Base-by-base conservation (phyloP, 2,113 vertebrate genomes). In the Tychaedon coryphoeus region DNA sequence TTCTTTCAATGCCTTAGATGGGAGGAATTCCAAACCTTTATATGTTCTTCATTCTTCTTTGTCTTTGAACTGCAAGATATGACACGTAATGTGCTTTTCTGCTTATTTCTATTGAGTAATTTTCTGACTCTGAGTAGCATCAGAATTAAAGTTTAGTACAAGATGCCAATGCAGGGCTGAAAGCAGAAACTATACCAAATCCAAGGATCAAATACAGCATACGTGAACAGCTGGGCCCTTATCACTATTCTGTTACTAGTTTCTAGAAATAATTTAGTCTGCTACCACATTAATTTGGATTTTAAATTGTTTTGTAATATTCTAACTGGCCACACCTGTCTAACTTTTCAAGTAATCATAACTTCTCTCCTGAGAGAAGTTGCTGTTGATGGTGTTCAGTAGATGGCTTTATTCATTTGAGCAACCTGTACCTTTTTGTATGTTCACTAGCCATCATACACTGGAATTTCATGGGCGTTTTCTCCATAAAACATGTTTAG, bases 211-310 rank as follows among this genome's bases (percentile, higher is more conserved):
- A 82, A 67, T 29, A 14, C 4, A 8, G 8, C 1, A 2, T 38
- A 43, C 0, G 0, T n/a, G 29, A 25, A 45, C 9, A 74, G 14
- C 57, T 50, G 26, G 84, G 26, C 20, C 13, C 9, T 87, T 1
- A 0, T 82, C 69, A 43, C 22, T 72, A 8, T 61, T 47, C 48
- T 87, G 45, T 61, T 65, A 16, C 18, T 82, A 62, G 6, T 45
- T 85, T 47, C 33, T n/a, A 50, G 33, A 47, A 58, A 24, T 33
- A 33, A 66, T 77, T 74, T 47, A 58, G 6, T 78, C 70, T 71
- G 8, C 29, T 48, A 40, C 42, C 10, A 34, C 14, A 38, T 81
- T 67, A 43, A 79, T 73, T 70, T 82, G 7, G 20, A 54, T 65
- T 91, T 91, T 87, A 69, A 56, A 79, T 22, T 38, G 9, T 23